phyloP scores from a whole-genome alignment of 2,113 vertebrate genomes.

The Notiomystis cincta region DNA sequence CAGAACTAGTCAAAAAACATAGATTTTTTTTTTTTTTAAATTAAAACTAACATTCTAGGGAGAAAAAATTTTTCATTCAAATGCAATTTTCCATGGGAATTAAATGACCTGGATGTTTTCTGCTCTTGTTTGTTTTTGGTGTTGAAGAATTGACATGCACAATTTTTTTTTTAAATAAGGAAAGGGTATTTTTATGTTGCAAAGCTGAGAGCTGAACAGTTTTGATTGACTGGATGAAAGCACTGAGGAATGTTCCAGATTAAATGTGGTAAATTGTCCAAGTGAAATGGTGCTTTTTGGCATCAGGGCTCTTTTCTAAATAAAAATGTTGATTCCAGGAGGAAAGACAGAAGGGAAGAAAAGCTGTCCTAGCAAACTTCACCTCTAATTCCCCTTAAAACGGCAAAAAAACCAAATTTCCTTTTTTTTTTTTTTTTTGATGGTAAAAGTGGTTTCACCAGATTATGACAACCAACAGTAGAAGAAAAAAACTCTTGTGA shows the following conservation, averaged over 20 bases:
- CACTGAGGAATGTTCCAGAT: neutral
- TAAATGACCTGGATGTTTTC: neutral
- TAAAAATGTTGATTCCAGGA: neutral
- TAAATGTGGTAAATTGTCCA: neutral
- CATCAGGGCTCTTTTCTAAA: neutral
- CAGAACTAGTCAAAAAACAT: neutral
- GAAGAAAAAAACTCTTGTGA: rapidly evolving
- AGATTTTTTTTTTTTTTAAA: neutral
- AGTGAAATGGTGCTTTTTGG: neutral
- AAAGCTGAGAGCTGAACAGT: neutral
- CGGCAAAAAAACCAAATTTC: neutral
- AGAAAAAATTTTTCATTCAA: neutral
- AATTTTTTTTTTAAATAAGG: too few relatives aligned
- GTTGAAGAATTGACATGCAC: neutral
- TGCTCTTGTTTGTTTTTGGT: neutral
- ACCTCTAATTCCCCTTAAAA: neutral
- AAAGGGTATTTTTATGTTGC: neutral
- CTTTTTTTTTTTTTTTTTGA: neutral
- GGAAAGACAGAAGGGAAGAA: neutral
- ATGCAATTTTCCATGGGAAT: neutral
- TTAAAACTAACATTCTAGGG: neutral
- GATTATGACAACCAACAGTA: rapidly evolving
- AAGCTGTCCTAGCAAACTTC: neutral
- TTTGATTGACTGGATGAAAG: neutral
- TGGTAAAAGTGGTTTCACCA: neutral